Percentiles rank a stretch among this genome's conserved stretches.
These are phyloP conservation scores for Papilio protenor DNA, from an alignment of 2,888 invertebrate species.

Conservation along the genomic window DNA sequence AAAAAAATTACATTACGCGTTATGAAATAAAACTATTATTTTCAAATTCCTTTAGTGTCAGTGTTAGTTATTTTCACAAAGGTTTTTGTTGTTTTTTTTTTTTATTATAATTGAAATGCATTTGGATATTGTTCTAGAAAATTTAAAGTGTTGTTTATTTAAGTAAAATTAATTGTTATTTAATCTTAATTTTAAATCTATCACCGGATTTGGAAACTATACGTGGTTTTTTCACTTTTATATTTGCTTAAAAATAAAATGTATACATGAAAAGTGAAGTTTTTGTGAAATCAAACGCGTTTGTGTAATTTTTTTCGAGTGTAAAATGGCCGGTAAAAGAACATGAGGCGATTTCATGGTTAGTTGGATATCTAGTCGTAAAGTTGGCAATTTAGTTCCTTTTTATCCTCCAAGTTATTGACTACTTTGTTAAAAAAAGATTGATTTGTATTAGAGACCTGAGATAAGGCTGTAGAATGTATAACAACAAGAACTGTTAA, in stretches of 20 bases:
- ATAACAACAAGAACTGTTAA: neutral
- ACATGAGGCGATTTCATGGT: constrained; percentile 82
- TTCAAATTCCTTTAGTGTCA: neutral
- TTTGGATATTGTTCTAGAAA: neutral
- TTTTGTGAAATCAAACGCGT: constrained; percentile 60
- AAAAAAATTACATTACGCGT: neutral
- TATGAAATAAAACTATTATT: neutral
- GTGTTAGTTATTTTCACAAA: neutral
- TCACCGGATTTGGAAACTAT: neutral
- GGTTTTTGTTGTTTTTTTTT: neutral
- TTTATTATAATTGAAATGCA: neutral
- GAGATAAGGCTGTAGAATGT: too few species aligned
- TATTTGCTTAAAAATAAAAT: constrained; percentile 56
- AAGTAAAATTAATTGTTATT: neutral
- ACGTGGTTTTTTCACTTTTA: constrained; percentile 42
- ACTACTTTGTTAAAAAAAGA: too few species aligned
- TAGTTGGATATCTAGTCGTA: constrained; percentile 70
- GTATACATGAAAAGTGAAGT: constrained; percentile 65
- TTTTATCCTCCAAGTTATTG: neutral
- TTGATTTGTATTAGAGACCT: too few species aligned
- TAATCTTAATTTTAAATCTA: neutral
- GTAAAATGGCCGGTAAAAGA: constrained; percentile 76
- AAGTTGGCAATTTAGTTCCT: constrained; percentile 56
- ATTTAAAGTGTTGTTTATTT: neutral
- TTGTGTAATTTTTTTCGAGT: constrained; percentile 62